phyloP scores from a whole-genome alignment of 2,113 vertebrate species.

The Alethe diademata region DNA sequence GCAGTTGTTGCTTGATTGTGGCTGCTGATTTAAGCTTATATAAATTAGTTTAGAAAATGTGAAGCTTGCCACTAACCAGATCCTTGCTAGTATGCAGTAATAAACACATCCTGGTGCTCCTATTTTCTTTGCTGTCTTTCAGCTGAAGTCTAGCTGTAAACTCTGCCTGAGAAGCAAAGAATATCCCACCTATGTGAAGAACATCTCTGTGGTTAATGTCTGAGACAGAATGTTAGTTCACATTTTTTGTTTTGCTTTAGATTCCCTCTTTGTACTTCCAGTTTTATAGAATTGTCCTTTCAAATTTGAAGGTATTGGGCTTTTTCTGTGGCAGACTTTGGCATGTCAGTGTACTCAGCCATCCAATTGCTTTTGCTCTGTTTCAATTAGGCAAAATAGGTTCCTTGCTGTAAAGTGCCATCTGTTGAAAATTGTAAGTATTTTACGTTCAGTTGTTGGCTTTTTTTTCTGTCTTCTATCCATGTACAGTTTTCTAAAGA shows the following conservation, averaged over 20 bases:
- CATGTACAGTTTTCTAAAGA: background rate
- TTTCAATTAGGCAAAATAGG: background rate
- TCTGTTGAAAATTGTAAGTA: constrained; percentile 21
- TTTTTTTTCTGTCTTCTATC: background rate
- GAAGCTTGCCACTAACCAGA: background rate
- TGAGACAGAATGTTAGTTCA: background rate
- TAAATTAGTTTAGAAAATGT: background rate
- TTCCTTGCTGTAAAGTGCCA: constrained; percentile 33
- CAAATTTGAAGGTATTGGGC: background rate
- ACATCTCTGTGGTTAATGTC: background rate
- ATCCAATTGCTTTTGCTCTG: background rate
- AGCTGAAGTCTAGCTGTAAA: background rate
- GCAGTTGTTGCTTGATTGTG: background rate
- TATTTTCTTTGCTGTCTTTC: background rate
- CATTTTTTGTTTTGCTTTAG: background rate
- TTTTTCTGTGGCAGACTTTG: background rate
- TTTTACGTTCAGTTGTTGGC: background rate
- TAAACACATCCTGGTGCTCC: background rate
- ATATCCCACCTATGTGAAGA: background rate
- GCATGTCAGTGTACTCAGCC: background rate
- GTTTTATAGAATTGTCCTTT: background rate
- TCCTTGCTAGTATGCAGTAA: background rate
- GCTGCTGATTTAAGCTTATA: background rate
- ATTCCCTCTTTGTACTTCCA: background rate
- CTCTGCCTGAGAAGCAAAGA: background rate